Evolutionary conservation across 2,797 vertebrate genomes (phyloP), one percentile per base, ranked within the genome.

Genomic region (Leptodactylus fallax): DNA sequence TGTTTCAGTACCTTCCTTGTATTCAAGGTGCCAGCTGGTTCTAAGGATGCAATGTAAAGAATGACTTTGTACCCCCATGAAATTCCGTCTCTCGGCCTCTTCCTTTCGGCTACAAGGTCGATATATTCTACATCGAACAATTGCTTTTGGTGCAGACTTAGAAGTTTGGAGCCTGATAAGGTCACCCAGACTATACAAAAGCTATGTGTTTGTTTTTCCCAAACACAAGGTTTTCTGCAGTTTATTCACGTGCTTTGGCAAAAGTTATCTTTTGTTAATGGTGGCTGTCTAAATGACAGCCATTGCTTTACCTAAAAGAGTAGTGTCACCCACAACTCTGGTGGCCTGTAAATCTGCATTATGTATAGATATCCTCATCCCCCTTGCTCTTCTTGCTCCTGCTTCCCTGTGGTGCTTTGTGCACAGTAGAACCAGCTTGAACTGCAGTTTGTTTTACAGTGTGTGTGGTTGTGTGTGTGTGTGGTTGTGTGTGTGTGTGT

Each of bases 91-190:
- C 45, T 23, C 55, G 77, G 79, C 77, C 72, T 55, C 71, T 82
- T 83, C 88, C 87, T 86, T 51, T 58, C 58, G 1, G 12, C 74
- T 77, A 25, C 87, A 88, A 85, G 87, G 87, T 81, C 79, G 53
- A 14, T 14, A 25, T 88, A 88, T 77, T 53, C 87, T 81, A 65
- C 69, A 77, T 79, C 76, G 76, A 88, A 88, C 87, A 89, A 86
- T 86, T 69, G 61, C 72, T 27, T 56, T 67, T 60, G 79, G 79
- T 86, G 84, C 79, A 86, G 84, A 82, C 79, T 45, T 85, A 65
- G 69, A 76, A 27, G 47, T 81, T 85, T 23, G 77, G 53, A 81
- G 83, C 58, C 83, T 88, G 88, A 83, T 89, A 86, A 86, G 87
- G 87, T 89, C 81, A 69, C 84, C 79, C 55, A 25, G 87, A 81